Evolutionary conservation across 2,113 vertebrate species (phyloP).

Genomic region (Galbula dea): DNA sequence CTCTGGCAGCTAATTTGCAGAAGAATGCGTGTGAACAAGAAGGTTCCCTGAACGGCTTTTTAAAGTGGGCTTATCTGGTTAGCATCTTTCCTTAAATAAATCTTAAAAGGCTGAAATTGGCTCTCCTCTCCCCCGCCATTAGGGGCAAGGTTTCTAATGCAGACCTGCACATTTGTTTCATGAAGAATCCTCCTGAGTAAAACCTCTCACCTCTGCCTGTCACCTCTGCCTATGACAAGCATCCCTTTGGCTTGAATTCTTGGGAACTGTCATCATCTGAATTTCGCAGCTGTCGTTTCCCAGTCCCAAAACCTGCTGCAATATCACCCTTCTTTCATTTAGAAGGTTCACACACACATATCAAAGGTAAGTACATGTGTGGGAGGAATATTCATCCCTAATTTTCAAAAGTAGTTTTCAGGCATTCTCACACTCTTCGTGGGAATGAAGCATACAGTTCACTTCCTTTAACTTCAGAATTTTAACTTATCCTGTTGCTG

Average conservation of each 20-base stretch:
- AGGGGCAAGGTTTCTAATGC: not conserved
- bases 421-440: not conserved
- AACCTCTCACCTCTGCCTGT: no score
- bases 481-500: not conserved
- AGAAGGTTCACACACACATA: not conserved
- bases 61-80: not conserved
- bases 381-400: slow-evolving; percentile 26
- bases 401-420: slow-evolving; percentile 3
- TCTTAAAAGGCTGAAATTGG: not conserved
- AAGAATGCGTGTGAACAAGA: not conserved
- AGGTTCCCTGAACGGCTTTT: not conserved
- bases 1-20: not conserved
- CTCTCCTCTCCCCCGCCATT: not conserved
- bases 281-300: not conserved
- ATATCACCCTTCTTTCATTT: not conserved
- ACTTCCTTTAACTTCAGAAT: not conserved
- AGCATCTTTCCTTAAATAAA: not conserved
- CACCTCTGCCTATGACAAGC: not conserved
- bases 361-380: not conserved
- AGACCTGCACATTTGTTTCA: not conserved
- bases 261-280: not conserved
- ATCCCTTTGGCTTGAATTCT: not conserved
- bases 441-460: not conserved
- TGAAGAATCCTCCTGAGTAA: not conserved
- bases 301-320: not conserved